Conservation (phyloP, 2,797 vertebrate genomes). For the Discoglossus pictus region DNA sequence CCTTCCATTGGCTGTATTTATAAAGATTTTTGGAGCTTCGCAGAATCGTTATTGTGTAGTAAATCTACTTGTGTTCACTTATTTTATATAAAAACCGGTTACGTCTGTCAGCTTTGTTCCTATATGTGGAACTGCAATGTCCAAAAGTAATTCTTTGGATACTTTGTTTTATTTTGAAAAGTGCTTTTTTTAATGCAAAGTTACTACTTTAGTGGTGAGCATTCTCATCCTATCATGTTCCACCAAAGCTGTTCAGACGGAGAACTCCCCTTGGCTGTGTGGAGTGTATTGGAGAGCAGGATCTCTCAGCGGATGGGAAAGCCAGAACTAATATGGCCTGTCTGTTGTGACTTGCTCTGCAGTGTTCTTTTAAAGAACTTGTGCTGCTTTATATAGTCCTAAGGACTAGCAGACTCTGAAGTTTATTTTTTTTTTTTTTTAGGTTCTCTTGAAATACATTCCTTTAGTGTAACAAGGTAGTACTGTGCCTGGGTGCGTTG, state of each 20-base stretch:
- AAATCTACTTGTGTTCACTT: slow-evolving; percentile 84
- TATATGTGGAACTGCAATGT: slow-evolving; percentile 58
- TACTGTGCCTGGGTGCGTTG: slow-evolving; percentile 69
- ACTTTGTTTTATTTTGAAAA: slow-evolving; percentile 61
- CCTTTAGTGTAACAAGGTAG: slow-evolving; percentile 81
- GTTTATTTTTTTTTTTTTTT: slow-evolving; percentile 60
- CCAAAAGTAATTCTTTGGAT: slow-evolving; percentile 59
- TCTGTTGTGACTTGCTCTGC: too few species aligned
- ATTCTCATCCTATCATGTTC: slow-evolving; percentile 52
- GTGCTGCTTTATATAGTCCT: slow-evolving; percentile 13
- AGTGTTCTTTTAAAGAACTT: not conserved
- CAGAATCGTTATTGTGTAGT: slow-evolving; percentile 91
- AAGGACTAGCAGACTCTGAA: not conserved
- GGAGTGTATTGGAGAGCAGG: slow-evolving; percentile 27
- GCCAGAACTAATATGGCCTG: too few species aligned
- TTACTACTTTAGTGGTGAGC: slow-evolving; percentile 1
- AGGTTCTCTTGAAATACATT: slow-evolving; percentile 70
- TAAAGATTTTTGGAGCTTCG: slow-evolving; percentile 95
- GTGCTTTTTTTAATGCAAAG: slow-evolving; percentile 62
- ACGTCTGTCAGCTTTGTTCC: slow-evolving; percentile 79
- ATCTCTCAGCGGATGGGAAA: slow-evolving; percentile 2
- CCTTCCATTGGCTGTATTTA: slow-evolving; percentile 98
- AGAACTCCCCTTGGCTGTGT: slow-evolving; percentile 49
- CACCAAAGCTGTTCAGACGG: slow-evolving; percentile 78
- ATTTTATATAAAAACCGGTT: slow-evolving; percentile 76